Evolutionary conservation across 2,113 vertebrate species (phyloP), one percentile per base, ranked within the genome.

Genomic region (Aramus guarauna): DNA sequence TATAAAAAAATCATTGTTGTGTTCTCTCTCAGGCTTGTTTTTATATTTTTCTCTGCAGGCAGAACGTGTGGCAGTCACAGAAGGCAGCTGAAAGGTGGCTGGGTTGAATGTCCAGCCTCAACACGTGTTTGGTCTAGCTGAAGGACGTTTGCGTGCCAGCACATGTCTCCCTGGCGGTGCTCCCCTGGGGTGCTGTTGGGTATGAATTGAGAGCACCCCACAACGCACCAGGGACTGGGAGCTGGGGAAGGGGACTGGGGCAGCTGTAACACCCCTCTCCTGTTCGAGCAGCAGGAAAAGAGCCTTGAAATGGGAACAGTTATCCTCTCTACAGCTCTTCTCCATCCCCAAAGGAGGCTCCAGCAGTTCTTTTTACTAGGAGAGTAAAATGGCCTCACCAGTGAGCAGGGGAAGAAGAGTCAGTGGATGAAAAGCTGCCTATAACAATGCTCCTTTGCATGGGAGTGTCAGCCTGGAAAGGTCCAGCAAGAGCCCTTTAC

Each of bases 141-240:
- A 80, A 76, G 60, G 37, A 56, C 1, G 2, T 16, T 11, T 30
- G 15, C 20, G n/a, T 1, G 4, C 17, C 0, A 11, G 32, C 13
- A 19, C 2, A 3, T 2, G 1, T 4, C 21, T 30, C 15, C 23
- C 6, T 0, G 6, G 11, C 0, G 9, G 22, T 53, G 6, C 11
- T 88, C 26, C 9, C 16, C 36, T 18, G 24, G 1, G 2, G 2
- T 43, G 72, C 5, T 41, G 17, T 3, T 55, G 6, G 9, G 9
- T 23, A 5, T 22, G 43, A 71, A 15, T 4, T 62, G 12, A 71
- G 53, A 73, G 39, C 34, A 62, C 11, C 45, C 8, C 20, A 55
- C 21, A 53, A 4, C 1, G 7, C 41, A 43, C 8, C 16, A 24
- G 27, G 24, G 52, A 34, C n/a, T 21, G 19, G 39, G 50, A n/a